These are phyloP conservation scores for Ricordea florida DNA, from an alignment of 92 coral and sea anemone genomes.

Conservation along the genomic window DNA sequence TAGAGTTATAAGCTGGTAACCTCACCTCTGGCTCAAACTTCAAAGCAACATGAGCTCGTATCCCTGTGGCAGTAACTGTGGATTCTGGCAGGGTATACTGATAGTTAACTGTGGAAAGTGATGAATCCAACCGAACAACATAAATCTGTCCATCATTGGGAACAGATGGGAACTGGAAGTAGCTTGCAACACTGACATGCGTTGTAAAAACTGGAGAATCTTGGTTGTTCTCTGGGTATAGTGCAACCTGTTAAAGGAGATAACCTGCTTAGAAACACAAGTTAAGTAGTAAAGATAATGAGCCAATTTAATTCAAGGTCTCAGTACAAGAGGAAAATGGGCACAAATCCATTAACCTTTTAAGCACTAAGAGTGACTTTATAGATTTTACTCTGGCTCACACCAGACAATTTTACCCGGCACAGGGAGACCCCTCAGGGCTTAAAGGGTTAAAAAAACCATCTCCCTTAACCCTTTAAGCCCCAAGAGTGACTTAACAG, in stretches of 20 bases:
- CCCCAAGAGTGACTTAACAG: too few species aligned
- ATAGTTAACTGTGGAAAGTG: constrained; percentile 79
- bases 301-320: not conserved
- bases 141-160: constrained; percentile 93
- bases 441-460: too few species aligned
- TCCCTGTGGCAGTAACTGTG: constrained; percentile 86
- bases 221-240: constrained; percentile 87
- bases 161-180: constrained; percentile 94
- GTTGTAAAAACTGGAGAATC: constrained; percentile 89
- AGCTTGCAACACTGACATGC: constrained; percentile 85
- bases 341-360: too few species aligned
- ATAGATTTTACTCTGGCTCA: too few species aligned
- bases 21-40: constrained; percentile 86
- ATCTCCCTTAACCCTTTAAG: too few species aligned
- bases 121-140: constrained; percentile 85
- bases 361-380: too few species aligned
- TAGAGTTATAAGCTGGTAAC: not conserved
- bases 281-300: too few species aligned
- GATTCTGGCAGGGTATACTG: constrained; percentile 74
- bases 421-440: too few species aligned
- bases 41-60: constrained; percentile 82
- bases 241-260: constrained; percentile 56
- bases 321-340: not conserved
- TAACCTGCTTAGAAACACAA: not conserved
- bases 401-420: too few species aligned